Percentiles rank a stretch among this genome's conserved stretches.
Evolutionary conservation across 2,797 vertebrate genomes (phyloP).

Genomic region (Hapalemur alaotrensis): DNA sequence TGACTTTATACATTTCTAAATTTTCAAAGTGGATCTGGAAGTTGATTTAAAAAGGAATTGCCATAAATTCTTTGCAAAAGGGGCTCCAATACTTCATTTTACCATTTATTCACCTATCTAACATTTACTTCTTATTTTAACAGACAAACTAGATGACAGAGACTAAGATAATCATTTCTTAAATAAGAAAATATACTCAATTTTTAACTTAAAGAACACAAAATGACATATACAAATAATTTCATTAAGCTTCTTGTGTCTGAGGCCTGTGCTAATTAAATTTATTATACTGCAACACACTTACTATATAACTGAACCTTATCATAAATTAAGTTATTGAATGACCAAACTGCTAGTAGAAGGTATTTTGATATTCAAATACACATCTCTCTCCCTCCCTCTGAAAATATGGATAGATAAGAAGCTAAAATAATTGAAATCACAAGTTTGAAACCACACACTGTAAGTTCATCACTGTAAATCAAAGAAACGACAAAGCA

Average conservation of each 20-base stretch:
- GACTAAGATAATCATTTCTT: neutral
- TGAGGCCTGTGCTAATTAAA: neutral
- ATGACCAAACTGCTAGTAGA: neutral
- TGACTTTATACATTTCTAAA: neutral
- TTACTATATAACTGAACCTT: neutral
- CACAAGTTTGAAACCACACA: neutral
- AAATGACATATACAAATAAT: neutral
- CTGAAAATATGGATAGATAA: neutral
- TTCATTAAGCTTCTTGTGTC: neutral
- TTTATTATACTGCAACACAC: neutral
- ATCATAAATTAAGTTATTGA: neutral
- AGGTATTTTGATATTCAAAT: neutral
- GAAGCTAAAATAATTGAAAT: neutral
- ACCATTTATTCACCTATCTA: neutral
- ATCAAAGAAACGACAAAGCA: neutral
- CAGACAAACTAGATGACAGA: neutral
- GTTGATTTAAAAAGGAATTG: neutral
- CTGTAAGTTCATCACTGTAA: neutral
- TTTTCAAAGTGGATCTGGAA: neutral
- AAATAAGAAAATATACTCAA: neutral
- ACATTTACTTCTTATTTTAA: neutral
- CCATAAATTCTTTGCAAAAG: neutral
- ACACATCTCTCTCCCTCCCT: neutral
- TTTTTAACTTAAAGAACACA: neutral
- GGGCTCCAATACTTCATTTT: neutral